Percentiles rank a stretch among this genome's conserved stretches.
phyloP scores from a whole-genome alignment of 2,113 vertebrate genomes.

The Columbina picui region DNA sequence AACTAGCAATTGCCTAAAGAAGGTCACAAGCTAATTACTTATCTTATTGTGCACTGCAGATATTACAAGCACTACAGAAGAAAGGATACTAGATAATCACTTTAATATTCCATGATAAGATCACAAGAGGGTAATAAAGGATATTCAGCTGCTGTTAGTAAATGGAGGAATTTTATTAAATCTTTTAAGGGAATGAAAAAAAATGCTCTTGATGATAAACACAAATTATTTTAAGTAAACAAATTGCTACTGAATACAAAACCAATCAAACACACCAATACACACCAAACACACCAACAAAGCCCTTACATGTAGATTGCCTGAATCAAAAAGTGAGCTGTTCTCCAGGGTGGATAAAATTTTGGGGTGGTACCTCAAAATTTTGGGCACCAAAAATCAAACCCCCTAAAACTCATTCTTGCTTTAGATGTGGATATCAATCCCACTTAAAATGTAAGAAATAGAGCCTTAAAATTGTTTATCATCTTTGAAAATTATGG shows the following conservation, averaged over 20 bases:
- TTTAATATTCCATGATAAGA: background rate
- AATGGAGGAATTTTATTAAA: background rate
- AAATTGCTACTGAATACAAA: background rate
- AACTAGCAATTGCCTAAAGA: background rate
- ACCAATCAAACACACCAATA: too few species aligned
- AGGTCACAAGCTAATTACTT: background rate
- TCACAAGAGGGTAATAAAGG: background rate
- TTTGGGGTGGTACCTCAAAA: background rate
- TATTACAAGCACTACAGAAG: background rate
- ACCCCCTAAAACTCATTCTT: background rate
- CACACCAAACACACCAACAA: background rate
- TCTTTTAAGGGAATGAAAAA: background rate
- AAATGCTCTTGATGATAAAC: background rate
- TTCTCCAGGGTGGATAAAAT: background rate
- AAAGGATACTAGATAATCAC: background rate
- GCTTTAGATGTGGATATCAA: background rate
- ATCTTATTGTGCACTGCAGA: background rate
- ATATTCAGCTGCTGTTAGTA: background rate
- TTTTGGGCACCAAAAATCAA: background rate
- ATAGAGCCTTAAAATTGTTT: rapidly evolving
- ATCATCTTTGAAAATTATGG: background rate
- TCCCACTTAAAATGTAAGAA: background rate
- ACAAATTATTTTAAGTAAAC: background rate
- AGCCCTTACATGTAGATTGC: background rate
- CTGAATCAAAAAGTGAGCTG: background rate